Base-by-base conservation (phyloP, 2,888 invertebrate genomes). In the Syritta pipiens region DNA sequence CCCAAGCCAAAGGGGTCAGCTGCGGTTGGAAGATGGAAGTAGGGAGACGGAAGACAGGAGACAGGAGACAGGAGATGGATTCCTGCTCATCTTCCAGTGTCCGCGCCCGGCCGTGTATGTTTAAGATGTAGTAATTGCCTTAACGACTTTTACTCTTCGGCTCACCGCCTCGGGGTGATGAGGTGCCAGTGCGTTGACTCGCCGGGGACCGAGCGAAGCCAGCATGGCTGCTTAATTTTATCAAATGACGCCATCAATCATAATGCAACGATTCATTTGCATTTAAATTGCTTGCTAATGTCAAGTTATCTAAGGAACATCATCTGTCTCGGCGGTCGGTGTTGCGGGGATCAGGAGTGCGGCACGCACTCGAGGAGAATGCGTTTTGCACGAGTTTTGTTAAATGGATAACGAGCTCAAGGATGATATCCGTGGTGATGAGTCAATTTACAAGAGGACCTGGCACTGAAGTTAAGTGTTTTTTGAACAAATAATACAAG, bases 251-350 rank as follows among this genome's bases (percentile, higher is more conserved):
- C 85, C 85, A 87, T 87, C 87, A 85, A 87, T 87, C 88, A 86
- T 84, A 83, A 74, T 74, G 81, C 79, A 83, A 81, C 81, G 82
- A 83, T 82, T 84, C 84, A 88, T 88, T 88, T 88, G 88, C 88
- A 88, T 88, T 87, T 88, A 88, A 88, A 88, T 88, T 88, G 87
- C 86, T 83, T 88, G 88, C 86, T 87, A 88, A 88, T 88, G 86
- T 88, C 85, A 84, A 84, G 84, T 85, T 86, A 87, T 86, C 87
- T 84, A 84, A 85, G 84, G 83, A 85, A 86, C 84, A 87, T 85
- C 87, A 87, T 88, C 87, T 75, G 83, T 83, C 81, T 83, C 83
- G 82, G 10, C 14, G n/a, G n/a, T n/a, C n/a, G n/a, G n/a, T n/a
- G n/a, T n/a, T 57, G 49, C 20, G 12, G 17, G 1, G 37, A 14